Conservation (phyloP, 1,140 invertebrate genomes). For the Euschistus heros region DNA sequence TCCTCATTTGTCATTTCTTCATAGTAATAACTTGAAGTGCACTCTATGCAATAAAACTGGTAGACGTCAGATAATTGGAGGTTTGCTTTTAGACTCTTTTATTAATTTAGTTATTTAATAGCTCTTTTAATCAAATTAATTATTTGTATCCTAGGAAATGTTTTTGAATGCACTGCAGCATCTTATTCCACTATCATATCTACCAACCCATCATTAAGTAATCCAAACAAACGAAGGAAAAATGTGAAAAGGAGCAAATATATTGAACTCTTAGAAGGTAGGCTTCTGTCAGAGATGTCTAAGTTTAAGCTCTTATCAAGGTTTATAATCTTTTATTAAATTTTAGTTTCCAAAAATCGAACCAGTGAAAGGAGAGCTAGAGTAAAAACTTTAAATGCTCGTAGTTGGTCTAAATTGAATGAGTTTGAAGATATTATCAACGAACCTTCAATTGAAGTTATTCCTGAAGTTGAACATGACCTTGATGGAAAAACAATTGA, state of each 20-base stretch:
- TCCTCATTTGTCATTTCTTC: not conserved
- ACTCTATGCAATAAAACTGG: not conserved
- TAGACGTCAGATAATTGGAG: not conserved
- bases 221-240: not conserved
- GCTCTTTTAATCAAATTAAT: too few relatives aligned
- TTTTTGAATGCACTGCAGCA: too few relatives aligned
- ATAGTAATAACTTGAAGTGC: not conserved
- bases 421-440: too few relatives aligned
- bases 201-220: not conserved
- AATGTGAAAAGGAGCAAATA: not conserved
- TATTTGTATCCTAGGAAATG: too few relatives aligned
- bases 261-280: constrained; percentile 3
- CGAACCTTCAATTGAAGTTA: too few relatives aligned
- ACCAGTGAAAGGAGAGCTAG: not conserved
- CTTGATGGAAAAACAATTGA: too few relatives aligned
- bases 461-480: too few relatives aligned
- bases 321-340: not conserved
- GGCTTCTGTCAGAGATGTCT: not conserved
- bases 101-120: too few relatives aligned
- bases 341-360: not conserved
- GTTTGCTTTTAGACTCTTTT: not conserved
- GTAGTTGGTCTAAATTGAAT: too few relatives aligned
- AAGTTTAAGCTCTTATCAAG: not conserved
- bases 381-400: not conserved
- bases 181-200: too few relatives aligned